A percentile compares a stretch with the other conserved stretches of the same genome.
phyloP scores from a whole-genome alignment of 2,888 invertebrate genomes.

The Aphidoletes aphidimyza region DNA sequence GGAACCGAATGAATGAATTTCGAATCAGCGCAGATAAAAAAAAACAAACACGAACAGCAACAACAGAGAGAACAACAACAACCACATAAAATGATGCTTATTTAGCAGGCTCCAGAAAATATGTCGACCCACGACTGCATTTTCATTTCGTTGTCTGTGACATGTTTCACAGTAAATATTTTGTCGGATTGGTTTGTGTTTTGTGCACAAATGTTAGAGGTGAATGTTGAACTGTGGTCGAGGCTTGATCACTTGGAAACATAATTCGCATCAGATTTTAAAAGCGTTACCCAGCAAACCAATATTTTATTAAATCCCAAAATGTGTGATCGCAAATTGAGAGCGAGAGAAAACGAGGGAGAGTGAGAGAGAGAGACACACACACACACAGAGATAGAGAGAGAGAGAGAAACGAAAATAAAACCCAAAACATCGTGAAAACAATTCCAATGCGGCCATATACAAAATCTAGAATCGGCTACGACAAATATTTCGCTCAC shows the following conservation, averaged over 20 bases:
- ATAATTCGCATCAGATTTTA: not conserved
- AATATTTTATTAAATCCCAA: not conserved
- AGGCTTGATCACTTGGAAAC: not conserved
- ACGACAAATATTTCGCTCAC: constrained; percentile 14
- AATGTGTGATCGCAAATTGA: not conserved
- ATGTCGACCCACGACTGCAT: constrained; percentile 11
- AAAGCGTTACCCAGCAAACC: not conserved
- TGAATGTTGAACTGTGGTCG: not conserved
- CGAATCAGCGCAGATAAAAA: no score
- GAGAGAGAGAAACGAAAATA: not conserved
- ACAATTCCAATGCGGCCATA: not conserved
- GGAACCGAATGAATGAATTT: not conserved
- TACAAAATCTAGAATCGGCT: not conserved
- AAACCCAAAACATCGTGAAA: not conserved
- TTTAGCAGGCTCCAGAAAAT: not conserved
- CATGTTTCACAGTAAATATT: constrained; percentile 31
- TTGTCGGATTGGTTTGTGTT: not conserved
- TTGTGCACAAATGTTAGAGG: not conserved
- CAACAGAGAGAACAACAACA: not conserved
- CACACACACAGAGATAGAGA: not conserved
- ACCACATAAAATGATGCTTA: not conserved
- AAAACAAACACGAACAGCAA: no score
- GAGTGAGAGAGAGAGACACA: not conserved
- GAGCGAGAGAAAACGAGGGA: not conserved
- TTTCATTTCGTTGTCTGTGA: not conserved